These are phyloP conservation scores for Drosophila melanogaster DNA, from an alignment of 1,140 invertebrate genomes.

Conservation along the genomic window DNA sequence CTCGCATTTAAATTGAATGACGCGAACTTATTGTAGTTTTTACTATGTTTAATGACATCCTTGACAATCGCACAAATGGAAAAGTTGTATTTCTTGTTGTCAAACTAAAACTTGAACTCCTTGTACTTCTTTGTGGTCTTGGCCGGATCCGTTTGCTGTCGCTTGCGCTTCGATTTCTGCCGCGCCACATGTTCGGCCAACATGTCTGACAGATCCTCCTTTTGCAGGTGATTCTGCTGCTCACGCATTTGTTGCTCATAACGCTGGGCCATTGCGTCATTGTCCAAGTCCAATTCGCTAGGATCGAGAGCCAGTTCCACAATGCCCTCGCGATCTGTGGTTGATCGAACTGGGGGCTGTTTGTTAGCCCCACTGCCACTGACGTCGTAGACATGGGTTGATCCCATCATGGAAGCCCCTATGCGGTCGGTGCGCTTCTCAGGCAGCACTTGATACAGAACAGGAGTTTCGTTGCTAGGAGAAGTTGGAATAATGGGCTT, in stretches of 20 bases:
- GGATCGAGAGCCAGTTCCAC: constrained; percentile 98
- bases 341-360: constrained; percentile 80
- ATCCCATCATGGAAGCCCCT: constrained; percentile 98
- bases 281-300: constrained; percentile 97
- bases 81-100: constrained; percentile 30
- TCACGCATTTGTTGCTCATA: constrained; percentile 98
- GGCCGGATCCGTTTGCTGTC: constrained; percentile 95
- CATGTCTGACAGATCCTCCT: constrained; percentile 99
- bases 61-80: constrained; percentile 37
- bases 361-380: constrained; percentile 76
- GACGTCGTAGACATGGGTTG: constrained; percentile 98
- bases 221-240: constrained; percentile 93
- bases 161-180: constrained; percentile 96
- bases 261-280: constrained; percentile 97
- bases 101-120: constrained; percentile 96
- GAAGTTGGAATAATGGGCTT: constrained; percentile 33
- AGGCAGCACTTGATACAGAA: constrained; percentile 96
- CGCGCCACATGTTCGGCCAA: constrained; percentile 98
- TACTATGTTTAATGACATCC: constrained; percentile 63
- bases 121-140: constrained; percentile 98
- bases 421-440: constrained; percentile 96
- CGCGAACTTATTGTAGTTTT: neutral
- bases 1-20: neutral
- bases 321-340: constrained; percentile 87
- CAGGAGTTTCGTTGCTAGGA: constrained; percentile 93